Evolutionary conservation across 2,797 vertebrate species (phyloP).

Genomic region (Chelon auratus): DNA sequence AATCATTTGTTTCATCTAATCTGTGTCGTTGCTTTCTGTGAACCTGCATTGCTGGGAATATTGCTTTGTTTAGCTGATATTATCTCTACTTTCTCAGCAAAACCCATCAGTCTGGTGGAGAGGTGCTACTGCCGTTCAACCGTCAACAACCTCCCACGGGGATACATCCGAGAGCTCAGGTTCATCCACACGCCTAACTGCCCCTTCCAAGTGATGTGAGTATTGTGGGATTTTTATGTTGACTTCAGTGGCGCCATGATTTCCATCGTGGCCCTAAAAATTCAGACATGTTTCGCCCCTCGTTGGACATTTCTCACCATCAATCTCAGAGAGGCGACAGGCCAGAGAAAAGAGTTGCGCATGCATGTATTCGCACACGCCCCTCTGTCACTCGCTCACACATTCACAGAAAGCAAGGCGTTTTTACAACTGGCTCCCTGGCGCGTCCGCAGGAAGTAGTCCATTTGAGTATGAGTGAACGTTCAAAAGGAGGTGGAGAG

Average conservation of each 20-base stretch:
- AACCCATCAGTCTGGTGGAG: constrained; percentile 87
- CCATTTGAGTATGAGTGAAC: constrained; percentile 33
- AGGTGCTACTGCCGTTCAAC: constrained; percentile 86
- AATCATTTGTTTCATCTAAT: background rate
- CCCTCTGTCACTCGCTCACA: constrained; percentile 67
- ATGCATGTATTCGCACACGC: constrained; percentile 69
- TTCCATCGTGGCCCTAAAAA: constrained; percentile 48
- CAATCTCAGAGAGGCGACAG: constrained; percentile 84
- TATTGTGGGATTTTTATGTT: constrained; percentile 38
- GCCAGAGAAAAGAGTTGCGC: constrained; percentile 77
- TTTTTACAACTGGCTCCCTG: constrained; percentile 38
- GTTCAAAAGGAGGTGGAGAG: constrained; percentile 45
- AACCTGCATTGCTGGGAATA: constrained; percentile 3
- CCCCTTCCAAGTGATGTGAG: constrained; percentile 89
- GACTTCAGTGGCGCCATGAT: constrained; percentile 10
- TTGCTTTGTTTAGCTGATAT: constrained; percentile 4
- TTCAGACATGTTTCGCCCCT: constrained; percentile 63
- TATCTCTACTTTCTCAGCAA: constrained; percentile 69
- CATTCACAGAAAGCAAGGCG: constrained; percentile 40
- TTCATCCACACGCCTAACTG: constrained; percentile 88
- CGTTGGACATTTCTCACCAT: constrained; percentile 84
- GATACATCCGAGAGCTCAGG: constrained; percentile 82
- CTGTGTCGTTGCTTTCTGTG: background rate
- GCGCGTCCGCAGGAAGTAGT: constrained; percentile 64
- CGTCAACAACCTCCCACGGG: constrained; percentile 76